Conservation (phyloP, 2,888 invertebrate species). For the Biston stratarius region DNA sequence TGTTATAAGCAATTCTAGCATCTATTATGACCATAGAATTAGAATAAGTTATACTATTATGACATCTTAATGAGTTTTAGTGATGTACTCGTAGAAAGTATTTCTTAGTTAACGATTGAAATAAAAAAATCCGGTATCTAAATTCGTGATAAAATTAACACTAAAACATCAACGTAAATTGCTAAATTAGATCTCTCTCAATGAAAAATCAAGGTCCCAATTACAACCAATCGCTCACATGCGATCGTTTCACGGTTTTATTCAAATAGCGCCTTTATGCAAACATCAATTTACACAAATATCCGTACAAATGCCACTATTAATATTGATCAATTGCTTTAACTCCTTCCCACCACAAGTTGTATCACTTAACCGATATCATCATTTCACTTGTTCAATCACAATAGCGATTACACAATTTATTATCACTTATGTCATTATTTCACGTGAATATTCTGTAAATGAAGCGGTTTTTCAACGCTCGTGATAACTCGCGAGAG, state of each 20-base stretch:
- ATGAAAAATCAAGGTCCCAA: constrained; percentile 63
- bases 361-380: constrained; percentile 50
- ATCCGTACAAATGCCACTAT: constrained; percentile 37
- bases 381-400: constrained; percentile 52
- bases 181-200: constrained; percentile 59
- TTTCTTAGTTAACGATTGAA: not conserved
- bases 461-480: constrained; percentile 41
- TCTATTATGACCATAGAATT: constrained; percentile 1
- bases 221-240: constrained; percentile 49
- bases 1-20: constrained; percentile 11
- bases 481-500: constrained; percentile 61
- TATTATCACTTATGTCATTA: constrained; percentile 51
- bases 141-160: constrained; percentile 61
- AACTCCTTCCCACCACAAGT: constrained; percentile 38
- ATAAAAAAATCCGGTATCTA: constrained; percentile 36
- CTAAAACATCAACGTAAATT: constrained; percentile 51
- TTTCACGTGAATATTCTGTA: constrained; percentile 43
- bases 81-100: not conserved
- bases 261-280: constrained; percentile 36
- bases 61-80: not conserved
- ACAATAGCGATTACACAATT: constrained; percentile 47
- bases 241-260: constrained; percentile 52
- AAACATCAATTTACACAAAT: constrained; percentile 32
- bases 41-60: not conserved
- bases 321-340: constrained; percentile 37